Conservation (phyloP, 2,113 vertebrate genomes). For the Thinocorus orbignyianus region DNA sequence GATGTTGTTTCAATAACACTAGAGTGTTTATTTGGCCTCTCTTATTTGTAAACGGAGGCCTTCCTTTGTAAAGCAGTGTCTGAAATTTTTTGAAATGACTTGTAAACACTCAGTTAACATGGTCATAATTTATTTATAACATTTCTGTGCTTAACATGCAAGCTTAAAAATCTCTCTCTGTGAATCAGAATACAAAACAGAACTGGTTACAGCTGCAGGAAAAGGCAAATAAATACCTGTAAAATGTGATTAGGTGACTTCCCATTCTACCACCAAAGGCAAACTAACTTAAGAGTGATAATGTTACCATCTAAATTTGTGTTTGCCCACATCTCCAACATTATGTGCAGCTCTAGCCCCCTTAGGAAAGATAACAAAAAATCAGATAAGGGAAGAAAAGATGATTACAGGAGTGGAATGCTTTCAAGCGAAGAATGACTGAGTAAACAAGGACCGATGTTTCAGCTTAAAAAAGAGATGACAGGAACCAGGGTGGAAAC, state of each 20-base stretch:
- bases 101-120: constrained; percentile 10
- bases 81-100: background rate
- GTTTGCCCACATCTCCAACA: background rate
- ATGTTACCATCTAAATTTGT: background rate
- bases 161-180: background rate
- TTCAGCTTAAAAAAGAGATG: background rate
- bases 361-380: background rate
- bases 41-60: background rate
- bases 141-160: constrained; percentile 2
- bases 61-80: background rate
- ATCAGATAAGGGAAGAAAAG: background rate
- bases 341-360: background rate
- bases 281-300: background rate
- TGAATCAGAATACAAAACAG: background rate
- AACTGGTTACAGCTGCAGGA: background rate
- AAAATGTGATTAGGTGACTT: background rate
- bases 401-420: background rate
- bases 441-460: background rate
- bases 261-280: background rate
- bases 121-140: constrained; percentile 10
- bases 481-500: background rate
- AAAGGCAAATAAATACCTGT: background rate
- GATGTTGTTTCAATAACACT: background rate
- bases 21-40: background rate
- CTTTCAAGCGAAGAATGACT: background rate